These are phyloP conservation scores for Bedellia somnulentella DNA, from an alignment of 2,888 invertebrate genomes.

Conservation along the genomic window DNA sequence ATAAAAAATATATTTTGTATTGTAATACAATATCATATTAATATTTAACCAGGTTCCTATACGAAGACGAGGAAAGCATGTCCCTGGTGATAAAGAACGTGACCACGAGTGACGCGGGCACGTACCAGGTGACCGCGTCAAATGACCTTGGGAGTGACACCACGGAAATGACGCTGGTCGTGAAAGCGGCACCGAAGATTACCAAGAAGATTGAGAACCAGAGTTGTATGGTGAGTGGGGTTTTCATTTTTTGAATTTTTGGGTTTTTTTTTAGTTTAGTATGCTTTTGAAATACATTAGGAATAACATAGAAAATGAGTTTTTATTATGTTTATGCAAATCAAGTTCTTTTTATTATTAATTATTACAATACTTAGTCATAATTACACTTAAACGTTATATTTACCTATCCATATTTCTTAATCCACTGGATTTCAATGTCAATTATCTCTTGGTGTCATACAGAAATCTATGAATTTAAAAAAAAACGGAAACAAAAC, in stretches of 20 bases:
- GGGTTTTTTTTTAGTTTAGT: neutral
- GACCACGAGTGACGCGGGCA: constrained; percentile 77
- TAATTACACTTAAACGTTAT: too few relatives aligned
- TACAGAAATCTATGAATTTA: too few relatives aligned
- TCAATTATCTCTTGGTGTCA: too few relatives aligned
- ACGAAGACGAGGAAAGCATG: constrained; percentile 88
- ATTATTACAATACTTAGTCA: too few relatives aligned
- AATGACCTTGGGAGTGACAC: constrained; percentile 84
- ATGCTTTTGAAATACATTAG: neutral
- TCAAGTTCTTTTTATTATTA: too few relatives aligned
- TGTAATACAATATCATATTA: too few relatives aligned
- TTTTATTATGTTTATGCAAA: too few relatives aligned
- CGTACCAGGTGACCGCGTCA: constrained; percentile 76
- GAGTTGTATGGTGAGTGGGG: constrained; percentile 55
- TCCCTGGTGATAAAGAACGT: constrained; percentile 89
- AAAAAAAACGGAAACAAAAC: too few relatives aligned
- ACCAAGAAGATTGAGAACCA: constrained; percentile 77
- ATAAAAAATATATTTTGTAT: too few relatives aligned
- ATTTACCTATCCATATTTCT: too few relatives aligned
- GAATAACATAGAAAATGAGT: neutral
- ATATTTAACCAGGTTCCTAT: constrained; percentile 62
- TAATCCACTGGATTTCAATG: too few relatives aligned
- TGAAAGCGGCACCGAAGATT: constrained; percentile 86
- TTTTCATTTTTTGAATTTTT: neutral
- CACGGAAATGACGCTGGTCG: constrained; percentile 72